phyloP scores from a whole-genome alignment of 2,888 invertebrate genomes.

The Atethmia centrago region DNA sequence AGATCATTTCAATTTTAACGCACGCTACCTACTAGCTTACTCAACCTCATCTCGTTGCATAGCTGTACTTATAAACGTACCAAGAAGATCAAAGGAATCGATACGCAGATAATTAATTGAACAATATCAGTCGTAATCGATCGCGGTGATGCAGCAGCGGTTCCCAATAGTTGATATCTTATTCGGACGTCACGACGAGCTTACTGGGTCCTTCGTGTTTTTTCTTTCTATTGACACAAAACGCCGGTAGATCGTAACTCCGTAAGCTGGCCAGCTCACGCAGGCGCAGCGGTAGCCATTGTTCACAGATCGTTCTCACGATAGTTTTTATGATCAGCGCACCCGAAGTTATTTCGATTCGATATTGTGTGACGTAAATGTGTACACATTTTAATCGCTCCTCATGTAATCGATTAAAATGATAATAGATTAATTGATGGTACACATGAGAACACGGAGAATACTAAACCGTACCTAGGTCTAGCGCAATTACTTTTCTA shows the following conservation, averaged over 20 bases:
- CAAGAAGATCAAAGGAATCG: conserved; percentile 48
- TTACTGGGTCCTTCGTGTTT: conserved; percentile 70
- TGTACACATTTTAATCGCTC: conserved; percentile 76
- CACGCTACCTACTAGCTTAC: conserved; percentile 3
- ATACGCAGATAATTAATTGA: conserved; percentile 68
- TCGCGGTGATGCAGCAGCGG: conserved; percentile 72
- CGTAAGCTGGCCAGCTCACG: conserved; percentile 73
- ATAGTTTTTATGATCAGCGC: conserved; percentile 81
- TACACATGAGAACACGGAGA: conserved; percentile 18
- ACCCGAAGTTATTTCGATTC: conserved; percentile 81
- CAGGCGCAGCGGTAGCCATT: conserved; percentile 75
- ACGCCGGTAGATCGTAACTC: conserved; percentile 65
- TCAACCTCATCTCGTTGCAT: neutral
- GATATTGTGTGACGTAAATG: conserved; percentile 75
- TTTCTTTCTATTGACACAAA: conserved; percentile 78
- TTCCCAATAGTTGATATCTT: conserved; percentile 77
- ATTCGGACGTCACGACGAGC: conserved; percentile 79
- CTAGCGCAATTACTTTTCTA: neutral
- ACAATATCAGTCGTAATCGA: conserved; percentile 75
- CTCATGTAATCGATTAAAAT: conserved; percentile 54
- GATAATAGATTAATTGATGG: conserved; percentile 8
- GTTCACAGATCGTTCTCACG: conserved; percentile 83
- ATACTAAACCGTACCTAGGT: neutral
- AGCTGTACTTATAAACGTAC: conserved; percentile 24
- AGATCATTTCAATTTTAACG: neutral